Evolutionary conservation across 2,888 invertebrate species (phyloP).

Genomic region (Pogonocherus hispidulus): DNA sequence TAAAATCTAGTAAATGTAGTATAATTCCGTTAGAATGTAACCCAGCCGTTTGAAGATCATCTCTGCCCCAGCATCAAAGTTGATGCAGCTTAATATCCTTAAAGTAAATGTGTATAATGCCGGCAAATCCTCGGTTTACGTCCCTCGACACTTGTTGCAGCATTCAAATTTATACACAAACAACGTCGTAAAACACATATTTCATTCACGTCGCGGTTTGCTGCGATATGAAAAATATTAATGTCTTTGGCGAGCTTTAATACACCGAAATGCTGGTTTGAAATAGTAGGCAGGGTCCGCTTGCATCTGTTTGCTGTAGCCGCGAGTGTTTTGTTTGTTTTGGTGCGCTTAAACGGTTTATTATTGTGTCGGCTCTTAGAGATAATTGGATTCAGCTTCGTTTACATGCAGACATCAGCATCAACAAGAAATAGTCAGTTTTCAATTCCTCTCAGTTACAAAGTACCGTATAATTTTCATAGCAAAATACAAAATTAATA

Average conservation of each 20-base stretch:
- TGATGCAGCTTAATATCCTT: constrained; percentile 28
- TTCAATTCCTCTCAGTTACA: too few relatives aligned
- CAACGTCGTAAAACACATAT: constrained; percentile 21
- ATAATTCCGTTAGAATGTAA: constrained; percentile 14
- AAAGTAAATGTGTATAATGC: constrained; percentile 24
- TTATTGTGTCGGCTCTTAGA: background rate
- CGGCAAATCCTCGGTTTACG: constrained; percentile 12
- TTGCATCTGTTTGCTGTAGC: background rate
- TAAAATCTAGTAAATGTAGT: background rate
- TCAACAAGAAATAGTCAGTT: background rate
- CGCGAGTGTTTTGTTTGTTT: background rate
- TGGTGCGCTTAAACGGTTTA: background rate
- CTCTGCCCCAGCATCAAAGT: constrained; percentile 23
- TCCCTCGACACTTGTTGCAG: constrained; percentile 30
- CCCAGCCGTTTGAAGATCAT: constrained; percentile 18
- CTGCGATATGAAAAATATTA: constrained; percentile 27
- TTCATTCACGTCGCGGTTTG: constrained; percentile 9
- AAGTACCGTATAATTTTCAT: too few relatives aligned
- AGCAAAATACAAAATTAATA: too few relatives aligned
- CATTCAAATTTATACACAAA: constrained; percentile 28
- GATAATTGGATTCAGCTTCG: background rate
- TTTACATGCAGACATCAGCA: background rate
- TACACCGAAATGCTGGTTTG: constrained; percentile 5
- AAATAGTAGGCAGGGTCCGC: background rate
- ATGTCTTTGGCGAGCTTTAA: constrained; percentile 24